These are phyloP conservation scores for Micromys minutus DNA, from an alignment of 2,113 vertebrate species.

Conservation along the genomic window DNA sequence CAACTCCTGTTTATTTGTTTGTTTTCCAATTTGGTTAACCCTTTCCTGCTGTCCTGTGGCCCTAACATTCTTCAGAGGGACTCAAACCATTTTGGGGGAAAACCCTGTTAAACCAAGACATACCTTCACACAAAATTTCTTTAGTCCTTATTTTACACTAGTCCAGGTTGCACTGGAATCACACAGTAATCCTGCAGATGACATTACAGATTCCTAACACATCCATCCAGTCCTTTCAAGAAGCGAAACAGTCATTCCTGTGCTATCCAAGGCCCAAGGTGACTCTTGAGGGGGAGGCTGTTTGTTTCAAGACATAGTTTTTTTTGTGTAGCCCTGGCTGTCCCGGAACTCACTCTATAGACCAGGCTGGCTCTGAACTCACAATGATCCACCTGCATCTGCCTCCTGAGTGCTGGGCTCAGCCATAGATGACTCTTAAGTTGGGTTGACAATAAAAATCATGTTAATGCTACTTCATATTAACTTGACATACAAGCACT, in stretches of 20 bases:
- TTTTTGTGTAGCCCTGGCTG: background rate
- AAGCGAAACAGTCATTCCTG: background rate
- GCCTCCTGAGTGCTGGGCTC: background rate
- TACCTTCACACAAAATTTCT: background rate
- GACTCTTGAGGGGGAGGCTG: no score
- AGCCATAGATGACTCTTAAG: background rate
- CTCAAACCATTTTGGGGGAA: background rate
- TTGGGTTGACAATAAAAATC: background rate
- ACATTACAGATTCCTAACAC: background rate
- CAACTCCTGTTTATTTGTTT: background rate
- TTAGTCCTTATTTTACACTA: background rate
- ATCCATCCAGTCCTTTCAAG: background rate
- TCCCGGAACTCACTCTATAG: background rate
- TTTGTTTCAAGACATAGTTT: background rate
- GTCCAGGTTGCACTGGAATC: background rate
- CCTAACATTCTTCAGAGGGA: background rate
- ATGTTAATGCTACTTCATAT: background rate
- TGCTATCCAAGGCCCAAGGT: background rate
- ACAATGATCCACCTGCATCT: background rate
- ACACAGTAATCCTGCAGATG: background rate
- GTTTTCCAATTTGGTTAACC: background rate
- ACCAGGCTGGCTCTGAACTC: background rate
- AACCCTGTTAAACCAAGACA: background rate
- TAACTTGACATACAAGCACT: background rate
- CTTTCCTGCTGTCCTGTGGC: background rate